phyloP scores from a whole-genome alignment of 2,113 vertebrate genomes.

The Fulmarus glacialis region DNA sequence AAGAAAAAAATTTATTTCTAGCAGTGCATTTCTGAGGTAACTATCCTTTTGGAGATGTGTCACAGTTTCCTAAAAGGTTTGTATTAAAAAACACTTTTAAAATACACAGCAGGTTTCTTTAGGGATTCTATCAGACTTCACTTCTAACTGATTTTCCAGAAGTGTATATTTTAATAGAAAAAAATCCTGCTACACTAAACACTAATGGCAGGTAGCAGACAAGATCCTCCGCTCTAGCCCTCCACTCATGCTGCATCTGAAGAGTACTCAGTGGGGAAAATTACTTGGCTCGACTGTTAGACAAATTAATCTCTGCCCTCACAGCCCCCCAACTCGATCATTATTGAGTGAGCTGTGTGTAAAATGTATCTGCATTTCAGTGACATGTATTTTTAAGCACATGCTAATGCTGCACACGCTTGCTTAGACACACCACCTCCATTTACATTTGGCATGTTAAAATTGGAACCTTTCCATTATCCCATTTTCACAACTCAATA shows the following conservation, averaged over 20 bases:
- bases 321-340: neutral
- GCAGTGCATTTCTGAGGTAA: neutral
- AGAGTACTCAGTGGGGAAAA: neutral
- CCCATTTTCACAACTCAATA: neutral
- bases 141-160: neutral
- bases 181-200: neutral
- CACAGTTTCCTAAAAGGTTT: neutral
- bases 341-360: neutral
- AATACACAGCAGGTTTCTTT: neutral
- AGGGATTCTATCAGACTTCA: neutral
- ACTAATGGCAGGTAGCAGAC: neutral
- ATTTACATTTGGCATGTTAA: neutral
- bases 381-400: neutral
- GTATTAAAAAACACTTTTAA: neutral
- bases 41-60: neutral
- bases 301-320: neutral
- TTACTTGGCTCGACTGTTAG: neutral
- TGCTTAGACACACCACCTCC: neutral
- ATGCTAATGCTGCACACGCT: neutral
- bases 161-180: neutral
- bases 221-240: neutral
- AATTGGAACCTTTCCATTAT: neutral
- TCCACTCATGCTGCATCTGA: neutral
- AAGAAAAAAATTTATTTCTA: slow-evolving; percentile 32
- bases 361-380: neutral